Evolutionary conservation across 2,113 vertebrate species (phyloP), one percentile per base, ranked within the genome.

Genomic region (Physeter macrocephalus): DNA sequence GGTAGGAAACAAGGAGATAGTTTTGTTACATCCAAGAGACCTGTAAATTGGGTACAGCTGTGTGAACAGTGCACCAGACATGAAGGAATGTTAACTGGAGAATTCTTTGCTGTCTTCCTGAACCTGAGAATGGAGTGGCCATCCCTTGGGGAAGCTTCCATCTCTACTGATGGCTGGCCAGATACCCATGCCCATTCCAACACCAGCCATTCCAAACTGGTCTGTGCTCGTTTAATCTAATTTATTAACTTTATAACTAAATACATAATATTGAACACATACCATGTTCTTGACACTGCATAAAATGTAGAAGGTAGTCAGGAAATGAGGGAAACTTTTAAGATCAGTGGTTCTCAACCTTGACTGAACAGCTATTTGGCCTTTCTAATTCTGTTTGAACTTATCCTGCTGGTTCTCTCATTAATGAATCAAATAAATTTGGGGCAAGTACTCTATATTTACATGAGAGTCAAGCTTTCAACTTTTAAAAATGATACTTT

Each of bases 401-500:
- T 25, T 59, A 66, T 41, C 74, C 43, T 85, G 46, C n/a, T 84
- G 61, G 72, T n/a, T 90, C 75, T 36, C 43, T 96, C 88, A 88
- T 96, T 92, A 95, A 62, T 81, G 14, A 69, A 88, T 62, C 77
- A 95, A 96, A 92, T 49, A 85, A 85, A 87, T n/a, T 21, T 88
- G 92, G 84, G 90, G 66, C 89, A 90, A 87, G 72, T 34, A 14
- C 10, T 74, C 13, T 62, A 39, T 69, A 39, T 75, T 72, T 97
- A 31, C 92, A 81, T 43, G 84, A 89, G 34, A 87, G 59, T 90
- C 84, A 96, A 81, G 39, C 69, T 96, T 86, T 96, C 71, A 87
- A 69, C 74, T 88, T 95, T 71, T 67, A 43, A 96, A 97, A 94
- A 97, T 94, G 71, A 41, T 84, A 71, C 84, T 92, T 90, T 94